Conservation (phyloP, 2,797 vertebrate genomes). For the Anolis apletophallus region DNA sequence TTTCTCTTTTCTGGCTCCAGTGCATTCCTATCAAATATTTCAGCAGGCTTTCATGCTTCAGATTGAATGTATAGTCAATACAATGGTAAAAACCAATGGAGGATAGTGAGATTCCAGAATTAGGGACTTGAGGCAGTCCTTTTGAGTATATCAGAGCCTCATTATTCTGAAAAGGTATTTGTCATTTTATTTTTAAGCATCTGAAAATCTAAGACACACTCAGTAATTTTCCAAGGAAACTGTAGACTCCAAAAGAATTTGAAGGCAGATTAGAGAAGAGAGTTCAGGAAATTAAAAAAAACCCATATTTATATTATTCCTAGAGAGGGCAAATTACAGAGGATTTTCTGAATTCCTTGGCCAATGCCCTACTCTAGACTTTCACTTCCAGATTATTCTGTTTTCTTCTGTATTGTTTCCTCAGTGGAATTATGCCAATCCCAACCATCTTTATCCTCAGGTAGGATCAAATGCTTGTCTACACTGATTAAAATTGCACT, state of each 20-base stretch:
- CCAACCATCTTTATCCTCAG: not conserved
- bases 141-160: not conserved
- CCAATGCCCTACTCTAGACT: too few relatives aligned
- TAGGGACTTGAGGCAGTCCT: not conserved
- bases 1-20: slow-evolving; percentile 51
- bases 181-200: not conserved
- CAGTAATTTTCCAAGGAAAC: not conserved
- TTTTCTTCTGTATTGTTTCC: not conserved
- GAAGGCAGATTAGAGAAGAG: not conserved
- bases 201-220: not conserved
- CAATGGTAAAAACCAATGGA: not conserved
- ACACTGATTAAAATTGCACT: too few relatives aligned
- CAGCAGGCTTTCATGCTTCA: slow-evolving; percentile 50
- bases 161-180: not conserved
- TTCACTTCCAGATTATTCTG: not conserved
- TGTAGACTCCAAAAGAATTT: not conserved
- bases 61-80: slow-evolving; percentile 45
- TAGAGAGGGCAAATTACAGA: not conserved
- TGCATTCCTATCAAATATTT: slow-evolving; percentile 54
- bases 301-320: not conserved
- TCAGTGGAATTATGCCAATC: not conserved
- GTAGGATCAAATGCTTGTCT: not conserved
- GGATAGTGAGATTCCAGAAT: slow-evolving; percentile 4
- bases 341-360: too few relatives aligned
- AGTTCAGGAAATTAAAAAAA: not conserved